Base-by-base conservation (phyloP, 2,113 vertebrate genomes). In the Vulpes ferrilata region DNA sequence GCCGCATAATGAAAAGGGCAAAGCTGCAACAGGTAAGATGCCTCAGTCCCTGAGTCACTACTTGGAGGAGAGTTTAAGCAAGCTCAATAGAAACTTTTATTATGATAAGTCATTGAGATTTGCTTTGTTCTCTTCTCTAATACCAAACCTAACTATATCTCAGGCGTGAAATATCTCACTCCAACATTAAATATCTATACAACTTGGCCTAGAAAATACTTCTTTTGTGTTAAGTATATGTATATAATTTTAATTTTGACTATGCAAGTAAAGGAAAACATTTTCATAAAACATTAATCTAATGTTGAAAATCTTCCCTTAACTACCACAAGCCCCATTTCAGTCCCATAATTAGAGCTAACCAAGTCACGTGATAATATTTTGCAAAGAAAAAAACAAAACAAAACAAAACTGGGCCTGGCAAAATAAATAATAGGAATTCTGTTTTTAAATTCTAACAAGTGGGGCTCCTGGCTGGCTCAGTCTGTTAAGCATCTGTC, bases 371-470 rank as follows among this genome's bases (percentile, higher is more conserved):
- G 82, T 5, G 12, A 76, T 64, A 93, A 82, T 55, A 80, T n/a
- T 82, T 92, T 55, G 3, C 22, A 96, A 91, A 93, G 51, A 57
- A 35, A 64, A 93, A 83, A 92, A 43, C 43, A 43, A 43, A 43
- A 62, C 15, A 95, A 84, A 43, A 11, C 15, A 84, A 96, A 96
- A 83, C 7, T 8, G 25, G 93, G 12, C 17, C 69, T 97, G 1
- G 43, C 15, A 80, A 95, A 95, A 91, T 71, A 95, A 86, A 87
- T 84, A 78, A 82, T 16, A 62, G 10, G 83, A 95, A 85, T 71
- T 86, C 30, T 30, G 0, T 22, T 96, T 90, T 88, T 30, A 94
- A 93, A 79, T 83, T 84, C 64, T 64, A 85, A 53, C n/a, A 80
- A 59, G 78, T 65, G 5, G 43, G 43, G 43, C 43, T 43, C 43